These are phyloP conservation scores for Montifringilla adamsi DNA, from an alignment of 2,113 vertebrate genomes.

Conservation along the genomic window DNA sequence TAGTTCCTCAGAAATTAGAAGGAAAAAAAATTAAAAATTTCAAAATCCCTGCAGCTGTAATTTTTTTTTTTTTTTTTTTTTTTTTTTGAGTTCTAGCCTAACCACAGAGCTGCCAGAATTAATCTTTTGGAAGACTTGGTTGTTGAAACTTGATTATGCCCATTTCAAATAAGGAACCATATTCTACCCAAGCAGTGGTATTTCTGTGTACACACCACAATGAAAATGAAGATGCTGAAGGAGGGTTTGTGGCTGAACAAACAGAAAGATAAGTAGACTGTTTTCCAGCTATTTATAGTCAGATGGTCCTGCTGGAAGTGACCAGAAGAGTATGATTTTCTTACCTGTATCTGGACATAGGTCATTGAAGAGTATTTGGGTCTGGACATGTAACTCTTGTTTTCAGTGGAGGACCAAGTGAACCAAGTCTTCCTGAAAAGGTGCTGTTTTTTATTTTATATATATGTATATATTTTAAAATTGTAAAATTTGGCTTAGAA, in stretches of 20 bases:
- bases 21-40: too few relatives aligned
- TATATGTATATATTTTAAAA: not conserved
- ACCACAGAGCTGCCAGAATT: not conserved
- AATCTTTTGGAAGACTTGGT: not conserved
- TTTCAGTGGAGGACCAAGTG: not conserved
- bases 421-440: not conserved
- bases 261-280: not conserved
- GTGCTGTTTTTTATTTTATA: not conserved
- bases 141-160: not conserved
- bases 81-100: not conserved
- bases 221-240: not conserved
- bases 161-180: not conserved
- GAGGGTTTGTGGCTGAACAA: not conserved
- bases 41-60: not conserved
- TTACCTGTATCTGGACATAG: not conserved
- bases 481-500: not conserved
- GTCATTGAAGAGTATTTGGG: not conserved
- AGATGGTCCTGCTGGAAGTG: not conserved
- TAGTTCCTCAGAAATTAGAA: not conserved
- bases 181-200: not conserved
- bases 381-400: not conserved
- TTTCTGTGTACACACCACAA: not conserved
- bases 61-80: fast-evolving
- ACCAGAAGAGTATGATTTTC: not conserved
- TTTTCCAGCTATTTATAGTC: not conserved